A percentile compares a stretch with the other conserved stretches of the same genome.
Evolutionary conservation across 1,140 invertebrate genomes (phyloP).

Genomic region (Zaprionus ornatus): DNA sequence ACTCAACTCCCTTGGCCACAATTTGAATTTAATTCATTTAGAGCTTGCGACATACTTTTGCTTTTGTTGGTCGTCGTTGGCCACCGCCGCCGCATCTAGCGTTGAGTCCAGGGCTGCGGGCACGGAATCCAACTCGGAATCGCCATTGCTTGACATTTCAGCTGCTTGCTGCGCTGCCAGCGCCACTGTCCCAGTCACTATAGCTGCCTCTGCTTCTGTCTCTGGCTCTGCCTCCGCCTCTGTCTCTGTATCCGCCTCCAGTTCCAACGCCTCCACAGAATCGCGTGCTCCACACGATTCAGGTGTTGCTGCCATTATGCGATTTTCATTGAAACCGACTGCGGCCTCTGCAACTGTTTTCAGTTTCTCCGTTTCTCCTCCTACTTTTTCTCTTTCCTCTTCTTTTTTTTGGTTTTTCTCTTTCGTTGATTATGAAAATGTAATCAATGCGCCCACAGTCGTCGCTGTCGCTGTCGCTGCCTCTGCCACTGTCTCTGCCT

Average conservation of each 20-base stretch:
- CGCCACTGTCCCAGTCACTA: conserved; percentile 7
- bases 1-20: conserved; percentile 6
- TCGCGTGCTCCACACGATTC: conserved; percentile 72
- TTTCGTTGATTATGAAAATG: conserved; percentile 69
- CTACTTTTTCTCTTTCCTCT: conserved; percentile 13
- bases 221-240: conserved; percentile 31
- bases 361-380: neutral
- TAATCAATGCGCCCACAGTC: conserved; percentile 61
- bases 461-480: conserved; percentile 16
- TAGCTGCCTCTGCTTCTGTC: conserved; percentile 14
- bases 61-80: conserved; percentile 53
- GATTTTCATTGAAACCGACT: conserved; percentile 68
- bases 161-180: conserved; percentile 24
- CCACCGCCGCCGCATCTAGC: conserved; percentile 3
- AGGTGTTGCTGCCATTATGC: conserved; percentile 73
- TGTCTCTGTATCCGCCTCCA: conserved; percentile 44
- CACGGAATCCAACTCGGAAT: conserved; percentile 24
- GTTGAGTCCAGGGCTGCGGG: conserved; percentile 22
- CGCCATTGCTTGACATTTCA: conserved; percentile 37
- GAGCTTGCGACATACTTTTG: conserved; percentile 65
- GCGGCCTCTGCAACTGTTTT: conserved; percentile 27
- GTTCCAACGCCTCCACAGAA: conserved; percentile 56
- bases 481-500: conserved; percentile 19
- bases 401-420: conserved; percentile 12
- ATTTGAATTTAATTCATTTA: conserved; percentile 45